phyloP scores from a whole-genome alignment of 2,113 vertebrate genomes.

The Tapirus terrestris region DNA sequence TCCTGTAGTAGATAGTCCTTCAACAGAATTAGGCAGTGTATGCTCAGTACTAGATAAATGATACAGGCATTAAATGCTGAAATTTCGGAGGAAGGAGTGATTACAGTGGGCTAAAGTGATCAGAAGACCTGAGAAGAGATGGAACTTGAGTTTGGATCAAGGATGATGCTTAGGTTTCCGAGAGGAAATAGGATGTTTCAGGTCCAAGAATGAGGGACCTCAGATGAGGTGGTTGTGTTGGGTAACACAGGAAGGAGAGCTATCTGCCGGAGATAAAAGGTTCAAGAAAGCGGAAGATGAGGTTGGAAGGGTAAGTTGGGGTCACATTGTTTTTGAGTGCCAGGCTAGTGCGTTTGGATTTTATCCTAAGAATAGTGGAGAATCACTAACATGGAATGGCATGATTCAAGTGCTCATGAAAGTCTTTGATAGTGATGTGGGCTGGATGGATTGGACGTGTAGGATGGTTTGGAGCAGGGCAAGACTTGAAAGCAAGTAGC shows the following conservation, averaged over 20 bases:
- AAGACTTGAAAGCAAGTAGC: not conserved
- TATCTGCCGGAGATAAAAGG: not conserved
- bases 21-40: not conserved
- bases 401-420: not conserved
- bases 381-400: not conserved
- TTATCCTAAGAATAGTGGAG: not conserved
- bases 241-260: not conserved
- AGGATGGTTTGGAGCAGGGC: not conserved
- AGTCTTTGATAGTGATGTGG: not conserved
- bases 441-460: not conserved
- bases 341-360: not conserved
- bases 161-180: not conserved
- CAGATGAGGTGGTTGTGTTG: not conserved
- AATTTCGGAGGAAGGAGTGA: not conserved
- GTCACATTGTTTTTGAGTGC: not conserved
- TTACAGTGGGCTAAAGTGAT: not conserved
- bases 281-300: constrained; percentile 2
- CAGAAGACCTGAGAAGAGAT: not conserved
- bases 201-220: not conserved
- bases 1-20: not conserved
- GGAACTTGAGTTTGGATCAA: constrained; percentile 1
- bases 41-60: not conserved
- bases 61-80: not conserved
- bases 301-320: not conserved
- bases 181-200: not conserved